Conservation (phyloP, 1,140 invertebrate genomes). For the Lucilia sericata region DNA sequence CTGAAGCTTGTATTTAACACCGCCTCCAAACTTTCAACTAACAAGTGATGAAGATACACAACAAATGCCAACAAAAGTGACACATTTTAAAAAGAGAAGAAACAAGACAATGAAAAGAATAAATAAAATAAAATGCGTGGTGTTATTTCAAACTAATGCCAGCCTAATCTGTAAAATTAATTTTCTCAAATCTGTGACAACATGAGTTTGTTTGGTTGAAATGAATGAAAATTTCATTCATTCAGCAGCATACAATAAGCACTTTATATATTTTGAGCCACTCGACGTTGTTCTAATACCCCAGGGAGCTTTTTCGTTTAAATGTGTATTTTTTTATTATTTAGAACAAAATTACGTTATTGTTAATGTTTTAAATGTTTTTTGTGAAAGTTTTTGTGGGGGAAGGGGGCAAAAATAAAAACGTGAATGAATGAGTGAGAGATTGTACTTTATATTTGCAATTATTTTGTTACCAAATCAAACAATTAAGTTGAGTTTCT, state of each 20-base stretch:
- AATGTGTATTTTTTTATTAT: neutral
- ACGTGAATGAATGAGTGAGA: too few relatives aligned
- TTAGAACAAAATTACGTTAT: too few relatives aligned
- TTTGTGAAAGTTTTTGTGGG: too few relatives aligned
- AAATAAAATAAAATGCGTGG: neutral
- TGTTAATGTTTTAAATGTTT: too few relatives aligned
- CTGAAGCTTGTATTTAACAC: neutral
- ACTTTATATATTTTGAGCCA: neutral
- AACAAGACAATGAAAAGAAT: neutral
- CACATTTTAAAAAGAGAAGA: neutral
- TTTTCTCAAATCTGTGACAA: conserved; percentile 56
- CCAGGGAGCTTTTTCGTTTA: conserved; percentile 8
- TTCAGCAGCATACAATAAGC: conserved; percentile 45
- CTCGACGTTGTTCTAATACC: neutral
- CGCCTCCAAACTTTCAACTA: neutral
- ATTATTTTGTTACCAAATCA: too few relatives aligned
- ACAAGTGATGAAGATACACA: neutral
- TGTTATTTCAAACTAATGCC: conserved; percentile 29
- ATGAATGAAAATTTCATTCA: too few relatives aligned
- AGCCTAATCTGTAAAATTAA: conserved; percentile 66
- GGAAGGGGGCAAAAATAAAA: too few relatives aligned
- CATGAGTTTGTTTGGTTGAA: neutral
- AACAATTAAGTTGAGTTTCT: too few relatives aligned
- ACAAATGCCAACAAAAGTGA: neutral
- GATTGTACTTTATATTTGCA: too few relatives aligned